Conservation (phyloP, 2,888 invertebrate genomes). For the Anodontia alba region DNA sequence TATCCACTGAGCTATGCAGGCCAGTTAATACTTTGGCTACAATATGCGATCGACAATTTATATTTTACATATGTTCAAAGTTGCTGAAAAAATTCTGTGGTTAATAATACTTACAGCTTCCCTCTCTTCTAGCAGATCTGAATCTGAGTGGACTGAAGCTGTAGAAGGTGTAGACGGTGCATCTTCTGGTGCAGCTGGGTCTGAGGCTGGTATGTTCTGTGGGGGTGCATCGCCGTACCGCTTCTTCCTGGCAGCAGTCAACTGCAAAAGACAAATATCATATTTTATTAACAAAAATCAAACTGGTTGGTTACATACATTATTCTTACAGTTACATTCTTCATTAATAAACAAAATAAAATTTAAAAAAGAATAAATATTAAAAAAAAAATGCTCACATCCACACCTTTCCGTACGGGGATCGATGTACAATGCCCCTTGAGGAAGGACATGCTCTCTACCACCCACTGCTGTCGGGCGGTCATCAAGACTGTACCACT, state of each 20-base stretch:
- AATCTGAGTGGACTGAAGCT: slow-evolving; percentile 23
- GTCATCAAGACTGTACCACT: slow-evolving; percentile 42
- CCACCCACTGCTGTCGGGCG: slow-evolving; percentile 37
- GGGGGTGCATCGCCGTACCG: slow-evolving; percentile 10
- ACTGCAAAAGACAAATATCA: slow-evolving; percentile 30
- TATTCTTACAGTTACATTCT: no score
- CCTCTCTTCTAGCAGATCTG: slow-evolving; percentile 23
- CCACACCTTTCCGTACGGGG: slow-evolving; percentile 33
- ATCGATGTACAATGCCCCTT: slow-evolving; percentile 35
- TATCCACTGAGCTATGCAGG: slow-evolving; percentile 24
- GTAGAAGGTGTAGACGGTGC: not conserved
- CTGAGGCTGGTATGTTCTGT: no score
- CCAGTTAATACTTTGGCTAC: slow-evolving; percentile 14
- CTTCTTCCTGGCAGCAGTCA: slow-evolving; percentile 28
- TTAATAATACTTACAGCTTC: slow-evolving; percentile 29
- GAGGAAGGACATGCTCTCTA: slow-evolving; percentile 37
- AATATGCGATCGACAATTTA: slow-evolving; percentile 24
- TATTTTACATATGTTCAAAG: slow-evolving; percentile 28
- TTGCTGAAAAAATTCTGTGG: slow-evolving; percentile 22
- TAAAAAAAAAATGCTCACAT: slow-evolving; percentile 25
- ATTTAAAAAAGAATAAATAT: slow-evolving; percentile 20
- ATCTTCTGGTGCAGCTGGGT: no score
- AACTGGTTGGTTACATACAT: no score
- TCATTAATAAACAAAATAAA: slow-evolving; percentile 22
- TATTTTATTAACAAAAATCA: slow-evolving; percentile 25